phyloP scores from a whole-genome alignment of 1,140 invertebrate species.

The Macrobrachium rosenbergii region DNA sequence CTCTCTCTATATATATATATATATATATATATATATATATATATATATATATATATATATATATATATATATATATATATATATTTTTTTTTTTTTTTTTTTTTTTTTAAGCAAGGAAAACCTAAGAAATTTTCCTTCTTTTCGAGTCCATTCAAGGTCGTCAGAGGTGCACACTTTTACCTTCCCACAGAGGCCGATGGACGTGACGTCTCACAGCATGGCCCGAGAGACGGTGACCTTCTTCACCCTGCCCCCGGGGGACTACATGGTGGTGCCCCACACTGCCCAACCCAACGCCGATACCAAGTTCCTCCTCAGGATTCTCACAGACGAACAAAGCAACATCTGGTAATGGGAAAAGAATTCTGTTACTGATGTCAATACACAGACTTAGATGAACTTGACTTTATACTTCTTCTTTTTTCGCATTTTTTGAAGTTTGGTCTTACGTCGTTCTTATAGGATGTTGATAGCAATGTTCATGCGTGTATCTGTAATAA shows the following conservation, averaged over 20 bases:
- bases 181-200: conserved; percentile 75
- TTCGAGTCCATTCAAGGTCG: neutral
- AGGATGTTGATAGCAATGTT: neutral
- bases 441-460: too few relatives aligned
- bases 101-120: neutral
- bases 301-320: conserved; percentile 79
- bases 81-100: neutral
- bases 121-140: too few relatives aligned
- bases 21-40: conserved; percentile 18
- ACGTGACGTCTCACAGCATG: conserved; percentile 79
- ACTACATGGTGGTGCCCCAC: conserved; percentile 85
- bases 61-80: neutral
- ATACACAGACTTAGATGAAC: neutral
- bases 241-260: conserved; percentile 81
- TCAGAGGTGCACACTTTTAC: neutral
- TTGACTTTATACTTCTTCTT: neutral
- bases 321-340: conserved; percentile 81
- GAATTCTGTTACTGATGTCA: neutral
- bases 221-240: conserved; percentile 81
- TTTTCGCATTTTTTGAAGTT: too few relatives aligned
- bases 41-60: conserved; percentile 16
- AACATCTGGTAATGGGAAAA: conserved; percentile 78
- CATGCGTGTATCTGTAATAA: neutral
- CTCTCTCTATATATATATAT: neutral
- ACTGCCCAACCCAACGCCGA: conserved; percentile 79